Percentiles rank a stretch among this genome's conserved stretches.
These are phyloP conservation scores for Peribatodes rhomboidaria DNA, from an alignment of 2,888 invertebrate genomes.

Conservation along the genomic window DNA sequence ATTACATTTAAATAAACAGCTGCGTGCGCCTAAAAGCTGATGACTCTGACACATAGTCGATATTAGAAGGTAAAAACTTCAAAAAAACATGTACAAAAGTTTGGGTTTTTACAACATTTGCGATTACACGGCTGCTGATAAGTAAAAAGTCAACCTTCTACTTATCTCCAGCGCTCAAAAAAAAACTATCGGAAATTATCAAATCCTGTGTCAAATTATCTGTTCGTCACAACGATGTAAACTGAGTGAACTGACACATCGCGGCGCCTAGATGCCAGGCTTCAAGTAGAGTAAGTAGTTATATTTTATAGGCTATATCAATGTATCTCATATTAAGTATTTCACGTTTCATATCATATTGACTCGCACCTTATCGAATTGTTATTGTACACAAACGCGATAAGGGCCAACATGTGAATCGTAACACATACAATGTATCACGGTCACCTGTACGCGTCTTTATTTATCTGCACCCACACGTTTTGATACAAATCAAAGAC, in stretches of 20 bases:
- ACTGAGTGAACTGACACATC: conserved; percentile 9
- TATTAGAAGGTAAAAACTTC: neutral
- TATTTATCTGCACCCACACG: neutral
- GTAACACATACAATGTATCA: conserved; percentile 41
- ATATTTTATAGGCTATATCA: neutral
- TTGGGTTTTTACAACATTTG: conserved; percentile 19
- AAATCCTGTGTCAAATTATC: conserved; percentile 19
- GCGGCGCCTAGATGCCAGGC: conserved; percentile 17
- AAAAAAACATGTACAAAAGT: neutral
- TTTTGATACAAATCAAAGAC: neutral
- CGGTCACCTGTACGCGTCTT: conserved; percentile 36
- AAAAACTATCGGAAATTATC: conserved; percentile 10
- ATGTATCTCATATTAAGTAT: conserved; percentile 6
- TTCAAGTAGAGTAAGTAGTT: conserved; percentile 12
- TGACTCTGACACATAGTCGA: neutral
- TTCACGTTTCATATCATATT: conserved; percentile 23
- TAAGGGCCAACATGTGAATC: conserved; percentile 50
- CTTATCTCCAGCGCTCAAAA: neutral
- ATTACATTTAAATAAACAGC: conserved; percentile 1
- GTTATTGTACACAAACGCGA: conserved; percentile 51
- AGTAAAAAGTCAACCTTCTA: neutral
- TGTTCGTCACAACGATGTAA: conserved; percentile 13
- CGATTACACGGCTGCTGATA: conserved; percentile 10
- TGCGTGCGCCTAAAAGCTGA: no score
- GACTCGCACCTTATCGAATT: conserved; percentile 36